These are phyloP conservation scores for Diplodus sargus DNA, from an alignment of 2,797 vertebrate species.

Conservation along the genomic window DNA sequence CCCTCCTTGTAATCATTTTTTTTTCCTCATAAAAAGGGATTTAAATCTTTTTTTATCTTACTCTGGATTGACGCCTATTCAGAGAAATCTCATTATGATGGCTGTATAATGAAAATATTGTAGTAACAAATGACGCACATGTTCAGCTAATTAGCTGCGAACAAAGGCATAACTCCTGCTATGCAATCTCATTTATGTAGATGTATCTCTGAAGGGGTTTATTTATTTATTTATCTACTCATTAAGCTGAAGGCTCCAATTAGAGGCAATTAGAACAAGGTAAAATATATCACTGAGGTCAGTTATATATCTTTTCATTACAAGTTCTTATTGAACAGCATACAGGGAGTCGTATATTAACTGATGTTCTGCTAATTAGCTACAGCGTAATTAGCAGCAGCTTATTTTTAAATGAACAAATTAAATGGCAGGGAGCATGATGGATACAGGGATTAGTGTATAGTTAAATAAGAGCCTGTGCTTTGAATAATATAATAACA, in stretches of 20 bases:
- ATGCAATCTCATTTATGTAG: conserved; percentile 58
- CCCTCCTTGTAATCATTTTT: not conserved
- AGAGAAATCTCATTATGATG: conserved; percentile 60
- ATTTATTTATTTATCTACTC: conserved; percentile 50
- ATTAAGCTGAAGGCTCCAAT: conserved; percentile 57
- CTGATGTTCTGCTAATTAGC: conserved; percentile 48
- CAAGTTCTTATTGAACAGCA: conserved; percentile 47
- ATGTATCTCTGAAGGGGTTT: conserved; percentile 56
- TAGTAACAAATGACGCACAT: conserved; percentile 73
- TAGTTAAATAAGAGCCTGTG: not conserved
- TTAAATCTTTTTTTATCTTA: conserved; percentile 23
- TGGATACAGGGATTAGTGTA: not conserved
- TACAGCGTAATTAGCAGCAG: conserved; percentile 15
- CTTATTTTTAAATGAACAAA: conserved; percentile 23
- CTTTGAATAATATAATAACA: not conserved
- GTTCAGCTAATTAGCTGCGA: conserved; percentile 71
- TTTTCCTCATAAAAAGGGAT: not conserved
- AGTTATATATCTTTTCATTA: conserved; percentile 42
- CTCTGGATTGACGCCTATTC: conserved; percentile 49
- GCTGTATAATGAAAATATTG: conserved; percentile 55
- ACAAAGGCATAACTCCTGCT: conserved; percentile 60
- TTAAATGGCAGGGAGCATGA: conserved; percentile 17
- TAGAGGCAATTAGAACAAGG: conserved; percentile 55
- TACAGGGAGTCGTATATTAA: conserved; percentile 39
- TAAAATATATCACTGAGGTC: conserved; percentile 41